Evolutionary conservation across 2,797 vertebrate species (phyloP), one percentile per base, ranked within the genome.

Genomic region (Sorex maritimensis): DNA sequence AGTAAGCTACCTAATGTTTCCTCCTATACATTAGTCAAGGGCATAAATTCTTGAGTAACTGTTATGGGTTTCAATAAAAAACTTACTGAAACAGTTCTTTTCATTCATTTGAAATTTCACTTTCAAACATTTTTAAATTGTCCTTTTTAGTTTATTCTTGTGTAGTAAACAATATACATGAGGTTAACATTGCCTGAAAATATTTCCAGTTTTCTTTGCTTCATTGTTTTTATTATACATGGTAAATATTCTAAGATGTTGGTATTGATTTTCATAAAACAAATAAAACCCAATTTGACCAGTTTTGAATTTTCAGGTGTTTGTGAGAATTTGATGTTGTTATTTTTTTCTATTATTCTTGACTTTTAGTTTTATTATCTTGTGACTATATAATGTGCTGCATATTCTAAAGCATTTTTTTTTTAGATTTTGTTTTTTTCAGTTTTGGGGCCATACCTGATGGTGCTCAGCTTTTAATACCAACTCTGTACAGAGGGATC

Each of bases 241-340:
- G 81, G 3, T 8, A 81, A 82, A 63, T 55, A 88, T 73, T 68
- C 21, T 65, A 73, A 78, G 68, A 91, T 88, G 74, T 93, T 91
- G 10, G 12, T 92, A 89, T 86, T 93, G 9, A 30, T 44, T 78
- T 34, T 34, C 28, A 81, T 87, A 84, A 14, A n/a, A n/a, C 23
- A 7, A 26, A 44, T 5, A 10, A 68, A 17, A 55, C 71, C 61
- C 46, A 84, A 23, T 73, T 91, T 84, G 55, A 81, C 14, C 28
- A 49, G 44, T 91, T 86, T 65, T 52, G 9, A 87, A 79, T 38
- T 88, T 90, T 49, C 28, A 23, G 44, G 2, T 67, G 1, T 17
- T 69, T 74, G 2, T 58, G 65, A 52, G 21, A 7, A 88, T 72
- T 15, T 83, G 41, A 44, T 46, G 34, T 74, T 67, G 9, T 46